Evolutionary conservation across 2,888 invertebrate species (phyloP).

Genomic region (Onchidella celtica): DNA sequence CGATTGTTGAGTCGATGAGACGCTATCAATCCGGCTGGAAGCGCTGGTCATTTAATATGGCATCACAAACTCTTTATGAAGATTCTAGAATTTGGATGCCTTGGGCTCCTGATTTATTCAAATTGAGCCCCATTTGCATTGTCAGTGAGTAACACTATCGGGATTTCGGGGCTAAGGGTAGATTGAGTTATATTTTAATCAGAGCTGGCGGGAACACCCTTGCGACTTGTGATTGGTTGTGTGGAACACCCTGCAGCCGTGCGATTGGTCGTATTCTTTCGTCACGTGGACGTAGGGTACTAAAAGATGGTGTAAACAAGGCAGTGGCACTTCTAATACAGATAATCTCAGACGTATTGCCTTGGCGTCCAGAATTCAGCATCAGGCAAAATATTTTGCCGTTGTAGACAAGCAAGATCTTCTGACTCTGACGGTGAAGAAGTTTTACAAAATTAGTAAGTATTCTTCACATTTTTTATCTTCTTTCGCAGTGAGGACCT

Average conservation of each 20-base stretch:
- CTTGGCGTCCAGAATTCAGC: too few species aligned
- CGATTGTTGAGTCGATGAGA: too few species aligned
- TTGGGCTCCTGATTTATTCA: conserved; percentile 14
- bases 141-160: conserved; percentile 22
- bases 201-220: conserved; percentile 35
- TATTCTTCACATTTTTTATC: too few species aligned
- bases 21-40: too few species aligned
- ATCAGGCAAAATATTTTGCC: too few species aligned
- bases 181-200: conserved; percentile 33
- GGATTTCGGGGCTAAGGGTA: neutral
- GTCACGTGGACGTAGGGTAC: neutral
- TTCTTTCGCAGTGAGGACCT: too few species aligned
- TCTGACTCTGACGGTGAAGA: too few species aligned
- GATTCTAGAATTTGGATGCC: neutral
- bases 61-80: neutral
- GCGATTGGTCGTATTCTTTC: neutral
- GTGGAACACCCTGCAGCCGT: conserved; percentile 33
- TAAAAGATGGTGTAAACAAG: conserved; percentile 18
- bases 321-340: conserved; percentile 15
- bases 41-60: too few species aligned
- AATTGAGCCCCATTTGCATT: neutral
- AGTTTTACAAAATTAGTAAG: too few species aligned
- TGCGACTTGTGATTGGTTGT: conserved; percentile 24
- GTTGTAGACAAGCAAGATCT: too few species aligned
- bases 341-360: neutral